Evolutionary conservation across 2,797 vertebrate species (phyloP), one percentile per base, ranked within the genome.

Genomic region (Myotis findleyi): DNA sequence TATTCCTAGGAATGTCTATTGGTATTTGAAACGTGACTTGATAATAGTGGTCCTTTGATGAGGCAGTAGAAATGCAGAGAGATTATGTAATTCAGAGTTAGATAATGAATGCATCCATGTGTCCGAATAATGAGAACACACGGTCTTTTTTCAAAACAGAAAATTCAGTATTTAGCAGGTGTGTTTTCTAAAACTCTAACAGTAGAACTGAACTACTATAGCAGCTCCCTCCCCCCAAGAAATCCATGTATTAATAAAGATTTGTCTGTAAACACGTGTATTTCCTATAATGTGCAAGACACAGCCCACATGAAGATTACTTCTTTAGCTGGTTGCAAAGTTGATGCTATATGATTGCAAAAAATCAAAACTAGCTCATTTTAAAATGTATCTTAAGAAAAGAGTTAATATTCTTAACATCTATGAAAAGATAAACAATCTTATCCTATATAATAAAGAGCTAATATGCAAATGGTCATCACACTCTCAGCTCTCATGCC

Each of bases 21-120:
- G 53, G 25, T 87, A 73, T 92, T 95, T 81, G 49, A 89, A 87
- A 75, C 38, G 82, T 77, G 51, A 91, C 89, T 81, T 87, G 93
- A 68, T 90, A 86, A 25, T 23, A 76, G 21, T 30, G 38, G 30
- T 21, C 86, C 25, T 47, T 94, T 95, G 27, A 44, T 95, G 33
- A 91, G 53, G 10, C 41, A 49, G 13, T 66, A 72, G 17, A 12
- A 88, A 66, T 84, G 1, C 47, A 89, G 18, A 86, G 30, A 90
- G 16, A 68, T 53, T 49, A 64, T 62, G 0, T 90, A 66, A 88
- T 41, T 75, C 57, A 86, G 80, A 81, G 23, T 95, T 59, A 75
- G 23, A 68, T 79, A 69, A 91, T 89, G 13, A 23, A 41, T 33
- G 33, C 11, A 57, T 57, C 20, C 20, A 21, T n/a, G 7, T 41